Conservation (phyloP, 2,888 invertebrate species). For the Apodemia zela region DNA sequence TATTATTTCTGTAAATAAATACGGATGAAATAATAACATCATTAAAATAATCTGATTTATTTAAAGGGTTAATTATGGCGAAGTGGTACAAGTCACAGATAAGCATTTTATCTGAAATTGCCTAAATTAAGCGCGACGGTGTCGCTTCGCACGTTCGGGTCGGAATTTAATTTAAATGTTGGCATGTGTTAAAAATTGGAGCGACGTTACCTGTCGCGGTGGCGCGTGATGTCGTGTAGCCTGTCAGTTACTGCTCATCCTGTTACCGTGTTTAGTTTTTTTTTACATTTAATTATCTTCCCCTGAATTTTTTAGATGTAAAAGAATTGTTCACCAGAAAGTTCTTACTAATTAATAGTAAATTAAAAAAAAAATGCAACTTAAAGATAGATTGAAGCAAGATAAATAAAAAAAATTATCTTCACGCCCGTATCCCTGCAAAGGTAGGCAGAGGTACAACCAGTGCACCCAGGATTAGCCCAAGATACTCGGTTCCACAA, state of each 20-base stretch:
- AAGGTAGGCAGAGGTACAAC: too few relatives aligned
- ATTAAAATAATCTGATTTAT: constrained; percentile 20
- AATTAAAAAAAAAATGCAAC: too few relatives aligned
- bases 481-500: too few relatives aligned
- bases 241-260: constrained; percentile 6
- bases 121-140: constrained; percentile 58
- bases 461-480: too few relatives aligned
- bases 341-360: too few relatives aligned
- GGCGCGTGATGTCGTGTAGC: constrained; percentile 52
- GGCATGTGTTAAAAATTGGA: constrained; percentile 22
- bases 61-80: constrained; percentile 1
- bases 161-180: constrained; percentile 26
- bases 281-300: not conserved
- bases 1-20: not conserved
- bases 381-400: too few relatives aligned
- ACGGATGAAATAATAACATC: not conserved
- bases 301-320: not conserved
- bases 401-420: too few relatives aligned
- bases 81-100: constrained; percentile 51
- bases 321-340: too few relatives aligned
- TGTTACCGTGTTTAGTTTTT: constrained; percentile 2
- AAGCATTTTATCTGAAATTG: constrained; percentile 63
- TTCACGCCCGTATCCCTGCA: too few relatives aligned
- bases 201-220: constrained; percentile 29
- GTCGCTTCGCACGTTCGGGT: constrained; percentile 24